A percentile compares a stretch with the other conserved stretches of the same genome.
Evolutionary conservation across 2,797 vertebrate genomes (phyloP).

Genomic region (Pithecia hirsuta): DNA sequence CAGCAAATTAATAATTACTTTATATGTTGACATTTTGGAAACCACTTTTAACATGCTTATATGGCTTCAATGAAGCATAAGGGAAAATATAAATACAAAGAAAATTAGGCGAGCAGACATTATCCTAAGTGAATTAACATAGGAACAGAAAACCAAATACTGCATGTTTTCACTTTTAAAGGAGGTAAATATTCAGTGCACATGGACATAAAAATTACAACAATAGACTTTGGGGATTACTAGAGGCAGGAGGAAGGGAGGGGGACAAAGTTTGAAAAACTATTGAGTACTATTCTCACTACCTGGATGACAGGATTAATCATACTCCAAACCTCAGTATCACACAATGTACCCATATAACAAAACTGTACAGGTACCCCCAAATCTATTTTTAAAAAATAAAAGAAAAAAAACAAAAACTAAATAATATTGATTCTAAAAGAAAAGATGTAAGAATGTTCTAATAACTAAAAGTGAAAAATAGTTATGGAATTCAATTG

Average conservation of each 20-base stretch:
- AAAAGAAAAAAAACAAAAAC: background rate
- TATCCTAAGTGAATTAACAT: background rate
- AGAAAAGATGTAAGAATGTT: background rate
- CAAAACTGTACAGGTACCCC: background rate
- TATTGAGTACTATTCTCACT: background rate
- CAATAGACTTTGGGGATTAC: background rate
- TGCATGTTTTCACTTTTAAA: background rate
- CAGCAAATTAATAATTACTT: background rate
- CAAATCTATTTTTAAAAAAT: background rate
- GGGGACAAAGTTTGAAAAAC: background rate
- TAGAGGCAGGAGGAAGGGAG: background rate
- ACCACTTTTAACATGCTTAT: background rate
- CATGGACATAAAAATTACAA: background rate
- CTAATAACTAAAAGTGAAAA: background rate
- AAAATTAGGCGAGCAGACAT: background rate
- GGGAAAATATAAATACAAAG: background rate
- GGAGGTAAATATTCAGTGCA: background rate
- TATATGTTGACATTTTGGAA: background rate
- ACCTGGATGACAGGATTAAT: background rate
- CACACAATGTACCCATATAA: background rate
- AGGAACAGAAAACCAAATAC: background rate
- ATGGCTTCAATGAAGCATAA: background rate
- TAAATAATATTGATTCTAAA: background rate
- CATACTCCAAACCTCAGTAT: background rate
- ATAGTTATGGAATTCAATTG: background rate